A percentile compares a stretch with the other conserved stretches of the same genome.
Evolutionary conservation across 2,113 vertebrate genomes (phyloP).

Genomic region (Catharus fuscescens): DNA sequence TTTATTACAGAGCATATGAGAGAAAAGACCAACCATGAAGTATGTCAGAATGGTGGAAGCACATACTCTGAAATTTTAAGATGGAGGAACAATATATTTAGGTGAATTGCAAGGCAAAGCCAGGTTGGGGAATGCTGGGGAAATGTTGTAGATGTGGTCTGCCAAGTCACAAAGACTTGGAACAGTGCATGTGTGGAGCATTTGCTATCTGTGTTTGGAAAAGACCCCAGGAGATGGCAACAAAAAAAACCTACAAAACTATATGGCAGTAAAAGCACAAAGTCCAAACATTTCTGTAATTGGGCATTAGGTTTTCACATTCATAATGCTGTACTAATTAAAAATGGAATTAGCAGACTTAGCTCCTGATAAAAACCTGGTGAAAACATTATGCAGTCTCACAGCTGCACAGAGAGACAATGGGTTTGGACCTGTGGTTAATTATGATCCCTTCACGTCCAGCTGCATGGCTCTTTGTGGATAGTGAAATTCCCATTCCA

Average conservation of each 20-base stretch:
- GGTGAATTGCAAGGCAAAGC: neutral
- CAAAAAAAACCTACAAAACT: neutral
- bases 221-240: neutral
- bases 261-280: neutral
- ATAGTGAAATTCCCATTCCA: neutral
- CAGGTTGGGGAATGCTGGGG: neutral
- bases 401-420: neutral
- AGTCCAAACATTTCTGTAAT: neutral
- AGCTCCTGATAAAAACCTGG: neutral
- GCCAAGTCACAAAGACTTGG: neutral
- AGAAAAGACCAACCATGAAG: neutral
- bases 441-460: neutral
- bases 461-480: neutral
- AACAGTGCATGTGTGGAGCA: neutral
- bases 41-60: neutral
- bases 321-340: neutral
- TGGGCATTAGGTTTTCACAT: neutral
- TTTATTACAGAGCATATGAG: neutral
- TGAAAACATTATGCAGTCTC: neutral
- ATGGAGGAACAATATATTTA: neutral
- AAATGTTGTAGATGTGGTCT: neutral
- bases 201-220: neutral
- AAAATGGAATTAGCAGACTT: neutral
- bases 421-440: neutral
- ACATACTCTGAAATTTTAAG: neutral